Base-by-base conservation (phyloP, 2,797 vertebrate genomes). In the Discoglossus pictus region DNA sequence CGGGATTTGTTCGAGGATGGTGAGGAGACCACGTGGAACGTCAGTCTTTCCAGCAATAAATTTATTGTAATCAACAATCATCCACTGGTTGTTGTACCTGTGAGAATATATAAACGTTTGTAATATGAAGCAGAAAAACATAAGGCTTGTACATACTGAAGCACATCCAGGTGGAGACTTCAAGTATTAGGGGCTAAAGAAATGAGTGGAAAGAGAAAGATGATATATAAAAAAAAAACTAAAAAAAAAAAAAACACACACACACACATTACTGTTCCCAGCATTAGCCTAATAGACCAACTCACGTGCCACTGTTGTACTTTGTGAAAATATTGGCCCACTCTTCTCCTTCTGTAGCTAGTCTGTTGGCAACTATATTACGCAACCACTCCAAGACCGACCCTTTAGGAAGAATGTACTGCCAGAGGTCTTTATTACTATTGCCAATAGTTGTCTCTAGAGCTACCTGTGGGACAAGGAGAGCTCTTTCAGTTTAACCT, bases 21-120 rank as follows among this genome's bases (percentile, higher is more conserved):
- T 92, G 40, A 99, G 88, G 47, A 99, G 72, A 0, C 78, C 81
- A 0, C 68, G 78, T 1, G 72, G 79, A 0, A 83, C 76, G 54
- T 77, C 73, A 0, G 74, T 63, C 35, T 65, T 67, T 0, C 90
- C 89, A 0, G 91, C 92, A 1, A 71, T 65, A 17, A 98, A 99
- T 5, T 66, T 75, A 0, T 94, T 96, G 70, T 97, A 99, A 76
- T 98, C 88, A 68, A 99, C 91, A 61, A 98, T 89, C 96, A 98
- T 99, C 96, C 97, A 99, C 77, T 99, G 95, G 82, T 98, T 98
- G 79, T 98, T 98, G 75, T 98, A 98, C 66, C 96, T 99, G 66
- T 34, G 17, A 0, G 63, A 5, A 40, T 39, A 8, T 4, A 50
- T 15, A 24, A 12, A 2, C 5, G 38, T 39, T 39, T 39, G 3